phyloP scores from a whole-genome alignment of 2,888 invertebrate genomes.

The Rhagonycha fulva region DNA sequence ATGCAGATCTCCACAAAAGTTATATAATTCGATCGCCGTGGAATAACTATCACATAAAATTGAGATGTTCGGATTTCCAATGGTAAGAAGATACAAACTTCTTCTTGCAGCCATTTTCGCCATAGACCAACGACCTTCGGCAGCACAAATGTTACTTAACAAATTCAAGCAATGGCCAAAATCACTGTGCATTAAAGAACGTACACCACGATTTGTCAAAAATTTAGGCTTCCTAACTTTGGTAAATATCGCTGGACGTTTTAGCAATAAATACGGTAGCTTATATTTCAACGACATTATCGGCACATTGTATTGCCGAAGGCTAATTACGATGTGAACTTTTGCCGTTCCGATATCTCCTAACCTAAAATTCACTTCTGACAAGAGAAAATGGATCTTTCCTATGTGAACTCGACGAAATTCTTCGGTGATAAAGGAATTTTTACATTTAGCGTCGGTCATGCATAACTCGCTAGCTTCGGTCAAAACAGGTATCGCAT shows the following conservation, averaged over 20 bases:
- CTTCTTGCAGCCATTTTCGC: constrained; percentile 41
- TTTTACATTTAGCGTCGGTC: constrained; percentile 31
- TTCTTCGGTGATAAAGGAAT: constrained; percentile 18
- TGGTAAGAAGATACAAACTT: constrained; percentile 28
- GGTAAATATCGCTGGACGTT: constrained; percentile 1
- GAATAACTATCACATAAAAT: constrained; percentile 58
- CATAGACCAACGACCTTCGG: constrained; percentile 41
- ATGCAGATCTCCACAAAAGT: constrained; percentile 52
- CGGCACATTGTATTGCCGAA: constrained; percentile 42
- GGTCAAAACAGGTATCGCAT: constrained; percentile 43
- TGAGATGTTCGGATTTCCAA: constrained; percentile 51
- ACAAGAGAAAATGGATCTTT: constrained; percentile 38
- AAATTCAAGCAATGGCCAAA: constrained; percentile 37
- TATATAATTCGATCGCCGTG: constrained; percentile 57
- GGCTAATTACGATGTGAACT: constrained; percentile 36
- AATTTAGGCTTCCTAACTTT: not conserved
- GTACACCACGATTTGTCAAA: not conserved
- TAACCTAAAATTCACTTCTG: constrained; percentile 35
- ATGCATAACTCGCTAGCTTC: constrained; percentile 38
- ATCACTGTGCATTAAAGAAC: not conserved
- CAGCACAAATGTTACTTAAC: constrained; percentile 36
- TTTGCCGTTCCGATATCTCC: constrained; percentile 36
- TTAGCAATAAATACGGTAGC: constrained; percentile 12
- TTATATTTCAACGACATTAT: constrained; percentile 35
- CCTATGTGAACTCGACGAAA: constrained; percentile 37